Percentiles rank a stretch among this genome's conserved stretches.
phyloP scores from a whole-genome alignment of 1,140 invertebrate genomes.

The Megalopta genalis region DNA sequence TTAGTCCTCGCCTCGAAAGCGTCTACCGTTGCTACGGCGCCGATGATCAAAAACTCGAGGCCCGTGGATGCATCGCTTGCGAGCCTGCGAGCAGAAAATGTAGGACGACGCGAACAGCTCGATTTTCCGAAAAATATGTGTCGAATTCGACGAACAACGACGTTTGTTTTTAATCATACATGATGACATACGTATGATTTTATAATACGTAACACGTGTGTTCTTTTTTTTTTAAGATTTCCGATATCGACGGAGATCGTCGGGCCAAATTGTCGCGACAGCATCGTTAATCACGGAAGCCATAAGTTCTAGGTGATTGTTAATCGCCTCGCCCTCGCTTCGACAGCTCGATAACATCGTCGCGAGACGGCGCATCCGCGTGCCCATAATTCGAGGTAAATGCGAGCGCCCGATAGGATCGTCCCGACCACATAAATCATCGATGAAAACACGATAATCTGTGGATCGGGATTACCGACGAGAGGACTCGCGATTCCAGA shows the following conservation, averaged over 20 bases:
- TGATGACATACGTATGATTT: too few species aligned
- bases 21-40: not conserved
- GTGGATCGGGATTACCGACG: not conserved
- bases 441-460: conserved; percentile 28
- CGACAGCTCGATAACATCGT: not conserved
- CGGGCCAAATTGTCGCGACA: conserved; percentile 17
- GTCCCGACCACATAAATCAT: conserved; percentile 35
- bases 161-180: too few species aligned
- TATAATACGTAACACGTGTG: too few species aligned
- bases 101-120: too few species aligned
- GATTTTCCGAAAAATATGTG: too few species aligned
- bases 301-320: not conserved
- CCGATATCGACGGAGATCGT: not conserved
- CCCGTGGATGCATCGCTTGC: too few species aligned
- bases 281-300: not conserved
- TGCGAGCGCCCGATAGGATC: conserved; percentile 10
- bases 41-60: not conserved
- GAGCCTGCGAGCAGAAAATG: too few species aligned
- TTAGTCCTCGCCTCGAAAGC: conserved; percentile 12
- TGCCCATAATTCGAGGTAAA: conserved; percentile 30
- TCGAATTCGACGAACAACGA: too few species aligned
- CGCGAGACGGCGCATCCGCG: conserved; percentile 8
- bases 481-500: conserved; percentile 10
- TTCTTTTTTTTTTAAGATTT: too few species aligned
- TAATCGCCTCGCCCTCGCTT: not conserved